Percentiles rank a stretch among this genome's conserved stretches.
phyloP scores from a whole-genome alignment of 2,888 invertebrate species.

The Nomada goodeniana region DNA sequence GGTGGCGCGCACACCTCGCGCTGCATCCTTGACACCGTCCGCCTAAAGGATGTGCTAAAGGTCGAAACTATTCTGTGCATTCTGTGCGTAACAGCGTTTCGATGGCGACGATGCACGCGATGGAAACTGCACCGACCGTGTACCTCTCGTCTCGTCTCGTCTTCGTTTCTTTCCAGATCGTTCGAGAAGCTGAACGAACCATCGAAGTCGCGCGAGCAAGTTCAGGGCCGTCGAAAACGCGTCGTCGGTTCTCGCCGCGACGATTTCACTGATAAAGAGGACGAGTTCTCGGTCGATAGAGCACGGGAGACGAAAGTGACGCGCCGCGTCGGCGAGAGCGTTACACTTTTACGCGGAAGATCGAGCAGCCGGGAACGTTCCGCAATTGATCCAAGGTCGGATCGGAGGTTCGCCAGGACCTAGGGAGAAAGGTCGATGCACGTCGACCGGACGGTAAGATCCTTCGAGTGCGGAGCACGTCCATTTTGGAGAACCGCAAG shows the following conservation, averaged over 20 bases:
- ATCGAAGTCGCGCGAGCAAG: background rate
- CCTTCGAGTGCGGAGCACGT: slow-evolving; percentile 2
- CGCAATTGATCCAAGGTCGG: slow-evolving; percentile 28
- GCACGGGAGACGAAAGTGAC: slow-evolving; percentile 62
- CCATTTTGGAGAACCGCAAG: slow-evolving; percentile 60
- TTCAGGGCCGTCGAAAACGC: no score
- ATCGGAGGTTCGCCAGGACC: background rate
- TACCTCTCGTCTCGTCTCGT: no score
- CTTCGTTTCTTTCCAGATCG: no score
- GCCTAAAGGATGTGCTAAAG: slow-evolving; percentile 73
- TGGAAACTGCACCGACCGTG: background rate
- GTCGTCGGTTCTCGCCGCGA: background rate
- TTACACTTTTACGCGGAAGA: slow-evolving; percentile 56
- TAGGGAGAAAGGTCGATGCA: background rate
- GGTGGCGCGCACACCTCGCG: slow-evolving; percentile 60
- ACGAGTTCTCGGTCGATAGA: slow-evolving; percentile 16
- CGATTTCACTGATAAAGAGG: slow-evolving; percentile 12
- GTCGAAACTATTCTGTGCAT: slow-evolving; percentile 58
- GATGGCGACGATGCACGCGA: slow-evolving; percentile 25
- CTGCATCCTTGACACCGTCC: slow-evolving; percentile 73
- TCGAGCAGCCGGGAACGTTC: slow-evolving; percentile 21
- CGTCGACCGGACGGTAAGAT: background rate
- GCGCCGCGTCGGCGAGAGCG: slow-evolving; percentile 35
- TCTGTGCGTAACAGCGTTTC: slow-evolving; percentile 54
- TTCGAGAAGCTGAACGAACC: background rate